Base-by-base conservation (phyloP, 1,140 invertebrate genomes). In the Semibalanus balanoides region DNA sequence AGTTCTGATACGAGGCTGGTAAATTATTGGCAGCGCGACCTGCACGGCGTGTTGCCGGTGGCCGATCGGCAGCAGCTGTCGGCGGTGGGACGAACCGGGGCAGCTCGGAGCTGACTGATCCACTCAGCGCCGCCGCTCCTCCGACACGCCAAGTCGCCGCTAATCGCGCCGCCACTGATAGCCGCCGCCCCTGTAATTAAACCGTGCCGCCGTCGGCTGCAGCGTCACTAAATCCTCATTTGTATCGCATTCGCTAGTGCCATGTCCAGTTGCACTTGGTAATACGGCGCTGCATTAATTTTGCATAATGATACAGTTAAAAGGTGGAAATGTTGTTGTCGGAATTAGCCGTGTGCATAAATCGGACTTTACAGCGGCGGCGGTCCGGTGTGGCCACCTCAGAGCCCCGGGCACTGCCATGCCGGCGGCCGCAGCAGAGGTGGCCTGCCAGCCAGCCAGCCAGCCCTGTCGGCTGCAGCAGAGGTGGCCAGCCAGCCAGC, bases 301-400 rank as follows among this genome's bases (percentile, higher is more conserved):
- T 64, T 64, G 51, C 51, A 64, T 64, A 64, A 64, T 64, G 51
- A 64, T 64, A 64, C 22, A 64, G 51, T 64, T 64, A 64, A 64
- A 64, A 64, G 51, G 51, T 64, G 51, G 51, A 64, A 64, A 64
- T 64, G 51, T 64, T 64, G 51, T 64, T 64, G 51, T 64, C 51
- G 51, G 11, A 64, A 64, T 64, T 22, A 64, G 14, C 51, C 14
- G 51, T 14, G 14, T 14, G 51, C 51, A 64, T 64, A 64, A 64
- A 64, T 64, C 51, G 51, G 51, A 1, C 14, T 64, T 64, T 64
- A 64, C 51, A 19, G 51, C 51, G 51, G 51, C 14, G 14, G 14
- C 14, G 14, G 22, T 1, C 35, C 35, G 35, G 35, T 17, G 35
- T 17, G 35, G 35, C 35, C 35, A 17, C 35, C 5, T 17, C 35